Evolutionary conservation across 2,888 invertebrate genomes (phyloP).

Genomic region (Drosophila helvetica): DNA sequence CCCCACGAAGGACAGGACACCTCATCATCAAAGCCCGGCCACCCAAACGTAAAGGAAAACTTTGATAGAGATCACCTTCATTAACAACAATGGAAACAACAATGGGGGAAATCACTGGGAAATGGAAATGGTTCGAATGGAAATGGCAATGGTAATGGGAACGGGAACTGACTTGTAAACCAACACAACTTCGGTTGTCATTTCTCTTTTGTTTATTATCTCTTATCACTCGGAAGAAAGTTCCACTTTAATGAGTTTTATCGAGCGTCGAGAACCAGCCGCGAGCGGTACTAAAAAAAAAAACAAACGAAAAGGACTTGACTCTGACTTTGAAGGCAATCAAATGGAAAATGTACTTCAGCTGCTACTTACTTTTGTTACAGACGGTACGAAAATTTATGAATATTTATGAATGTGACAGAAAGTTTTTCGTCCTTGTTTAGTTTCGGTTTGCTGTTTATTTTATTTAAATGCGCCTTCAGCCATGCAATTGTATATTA

Average conservation of each 20-base stretch:
- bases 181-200: conserved; percentile 55
- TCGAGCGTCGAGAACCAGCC: conserved; percentile 45
- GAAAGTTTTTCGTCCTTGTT: conserved; percentile 56
- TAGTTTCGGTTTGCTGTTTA: conserved; percentile 47
- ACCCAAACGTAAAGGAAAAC: conserved; percentile 45
- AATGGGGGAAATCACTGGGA: conserved; percentile 1
- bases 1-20: neutral
- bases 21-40: conserved; percentile 63
- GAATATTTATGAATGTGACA: conserved; percentile 79
- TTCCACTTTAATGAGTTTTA: conserved; percentile 77
- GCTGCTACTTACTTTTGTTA: conserved; percentile 55
- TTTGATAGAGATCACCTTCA: conserved; percentile 76
- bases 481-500: conserved; percentile 79
- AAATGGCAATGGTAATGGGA: conserved; percentile 30
- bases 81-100: conserved; percentile 52
- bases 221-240: conserved; percentile 60
- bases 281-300: conserved; percentile 47
- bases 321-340: conserved; percentile 60
- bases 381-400: conserved; percentile 49
- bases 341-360: conserved; percentile 71
- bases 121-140: neutral
- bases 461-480: conserved; percentile 78
- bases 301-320: conserved; percentile 41
- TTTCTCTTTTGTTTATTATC: conserved; percentile 42
- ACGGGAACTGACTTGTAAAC: conserved; percentile 72